These are phyloP conservation scores for Arvicanthis niloticus DNA, from an alignment of 2,113 vertebrate genomes.

Conservation along the genomic window DNA sequence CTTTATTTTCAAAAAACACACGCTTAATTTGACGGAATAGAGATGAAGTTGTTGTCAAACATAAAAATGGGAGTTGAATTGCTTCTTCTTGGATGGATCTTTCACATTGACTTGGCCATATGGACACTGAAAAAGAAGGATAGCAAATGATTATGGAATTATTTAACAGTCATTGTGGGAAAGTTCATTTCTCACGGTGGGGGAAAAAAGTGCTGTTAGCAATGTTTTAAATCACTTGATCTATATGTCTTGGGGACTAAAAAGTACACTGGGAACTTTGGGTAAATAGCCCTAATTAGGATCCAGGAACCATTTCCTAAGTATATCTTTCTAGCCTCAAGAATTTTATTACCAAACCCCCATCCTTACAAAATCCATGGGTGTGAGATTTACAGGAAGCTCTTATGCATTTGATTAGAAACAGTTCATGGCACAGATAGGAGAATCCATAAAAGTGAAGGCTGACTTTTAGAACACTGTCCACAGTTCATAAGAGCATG, in stretches of 20 bases:
- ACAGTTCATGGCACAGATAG: constrained; percentile 25
- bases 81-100: constrained; percentile 91
- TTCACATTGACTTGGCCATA: constrained; percentile 92
- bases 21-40: neutral
- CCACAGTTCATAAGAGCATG: neutral
- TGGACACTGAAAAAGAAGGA: constrained; percentile 90
- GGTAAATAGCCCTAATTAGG: constrained; percentile 86
- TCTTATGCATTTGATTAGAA: constrained; percentile 55
- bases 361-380: constrained; percentile 36
- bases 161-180: constrained; percentile 74
- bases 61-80: constrained; percentile 90
- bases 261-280: constrained; percentile 79
- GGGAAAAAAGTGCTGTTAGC: constrained; percentile 78
- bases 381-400: constrained; percentile 61
- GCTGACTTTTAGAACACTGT: neutral
- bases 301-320: constrained; percentile 83
- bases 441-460: neutral
- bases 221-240: constrained; percentile 82
- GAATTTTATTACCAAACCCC: constrained; percentile 77
- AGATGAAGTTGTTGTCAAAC: constrained; percentile 71
- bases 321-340: constrained; percentile 76
- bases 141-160: constrained; percentile 78
- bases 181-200: constrained; percentile 56
- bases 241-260: constrained; percentile 76
- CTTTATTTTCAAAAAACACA: neutral